Evolutionary conservation across 2,113 vertebrate genomes (phyloP).

Genomic region (Emydura subglobosa): DNA sequence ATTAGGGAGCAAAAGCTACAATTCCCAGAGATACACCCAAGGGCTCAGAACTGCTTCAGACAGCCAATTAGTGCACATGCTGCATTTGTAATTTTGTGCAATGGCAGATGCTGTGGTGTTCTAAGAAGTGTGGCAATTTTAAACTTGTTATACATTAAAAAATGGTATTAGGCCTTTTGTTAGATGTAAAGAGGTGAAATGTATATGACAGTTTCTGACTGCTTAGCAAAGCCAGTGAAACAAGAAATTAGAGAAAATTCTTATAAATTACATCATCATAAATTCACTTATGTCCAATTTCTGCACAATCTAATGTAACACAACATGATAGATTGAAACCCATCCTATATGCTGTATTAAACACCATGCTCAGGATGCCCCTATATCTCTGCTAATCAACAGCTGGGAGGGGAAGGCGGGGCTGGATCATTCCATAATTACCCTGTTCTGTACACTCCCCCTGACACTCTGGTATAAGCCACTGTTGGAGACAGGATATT

Average conservation of each 20-base stretch:
- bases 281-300: background rate
- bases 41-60: background rate
- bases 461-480: background rate
- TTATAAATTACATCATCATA: background rate
- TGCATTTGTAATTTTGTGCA: background rate
- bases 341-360: rapidly evolving
- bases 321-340: background rate
- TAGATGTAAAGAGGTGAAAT: background rate
- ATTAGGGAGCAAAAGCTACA: background rate
- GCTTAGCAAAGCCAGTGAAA: background rate
- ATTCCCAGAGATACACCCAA: background rate
- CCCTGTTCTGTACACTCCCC: too few species aligned
- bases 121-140: background rate
- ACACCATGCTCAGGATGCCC: background rate
- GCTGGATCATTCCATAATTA: background rate
- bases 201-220: background rate
- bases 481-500: background rate
- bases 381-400: background rate
- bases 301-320: background rate
- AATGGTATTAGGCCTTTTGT: background rate
- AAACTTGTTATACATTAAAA: background rate
- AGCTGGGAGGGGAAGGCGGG: background rate
- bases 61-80: background rate
- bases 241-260: background rate
- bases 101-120: background rate